Conservation (phyloP, 2,888 invertebrate species). For the Cylindroiulus punctatus region DNA sequence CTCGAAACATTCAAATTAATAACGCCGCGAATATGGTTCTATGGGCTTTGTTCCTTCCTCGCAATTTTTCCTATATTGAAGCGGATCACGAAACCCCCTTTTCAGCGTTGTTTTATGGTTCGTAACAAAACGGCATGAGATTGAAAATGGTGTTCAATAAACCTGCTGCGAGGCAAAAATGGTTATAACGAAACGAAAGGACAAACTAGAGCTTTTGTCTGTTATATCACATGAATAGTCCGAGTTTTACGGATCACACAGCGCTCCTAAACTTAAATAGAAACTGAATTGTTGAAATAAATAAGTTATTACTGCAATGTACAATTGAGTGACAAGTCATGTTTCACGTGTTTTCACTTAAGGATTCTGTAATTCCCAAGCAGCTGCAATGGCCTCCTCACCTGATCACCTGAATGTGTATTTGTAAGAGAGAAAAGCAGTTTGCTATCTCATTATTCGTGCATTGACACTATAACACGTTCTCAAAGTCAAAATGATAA, state of each 20-base stretch:
- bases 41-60: neutral
- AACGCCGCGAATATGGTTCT: neutral
- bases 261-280: neutral
- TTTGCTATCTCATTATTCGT: too few species aligned
- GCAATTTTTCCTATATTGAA: neutral
- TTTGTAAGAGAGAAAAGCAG: too few species aligned
- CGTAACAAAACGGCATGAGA: neutral
- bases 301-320: too few species aligned
- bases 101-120: constrained; percentile 3
- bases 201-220: neutral
- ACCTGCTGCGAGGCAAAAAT: neutral
- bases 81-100: neutral
- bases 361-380: too few species aligned
- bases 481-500: neutral
- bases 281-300: neutral
- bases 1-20: neutral
- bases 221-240: neutral
- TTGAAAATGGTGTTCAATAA: neutral
- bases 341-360: too few species aligned
- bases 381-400: too few species aligned
- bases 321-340: too few species aligned
- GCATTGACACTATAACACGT: neutral
- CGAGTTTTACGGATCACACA: neutral
- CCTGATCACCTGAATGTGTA: too few species aligned
- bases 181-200: neutral